Base-by-base conservation (phyloP, 2,888 invertebrate species). In the Xestia c-nigrum region DNA sequence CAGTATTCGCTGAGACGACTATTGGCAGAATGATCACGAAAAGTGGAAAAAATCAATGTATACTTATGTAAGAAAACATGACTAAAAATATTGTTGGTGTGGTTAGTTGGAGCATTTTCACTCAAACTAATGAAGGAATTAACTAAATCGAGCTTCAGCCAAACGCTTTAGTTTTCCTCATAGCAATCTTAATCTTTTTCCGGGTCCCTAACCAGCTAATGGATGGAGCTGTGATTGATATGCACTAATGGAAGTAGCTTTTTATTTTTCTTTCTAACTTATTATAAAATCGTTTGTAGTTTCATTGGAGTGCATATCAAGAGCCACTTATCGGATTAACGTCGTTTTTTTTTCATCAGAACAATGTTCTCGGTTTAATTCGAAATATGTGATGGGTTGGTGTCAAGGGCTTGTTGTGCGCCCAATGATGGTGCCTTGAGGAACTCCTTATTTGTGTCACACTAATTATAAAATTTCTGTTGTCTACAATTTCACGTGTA, bases 121-220 rank as follows among this genome's bases (percentile, higher is more conserved):
- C 59, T 61, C 38, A 61, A 73, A 68, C 70, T 76, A 83, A 83
- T 85, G 71, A 85, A 61, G 55, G 59, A 65, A 68, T 73, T 83
- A 85, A 83, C 50, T 66, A 73, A 76, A 71, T 69, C 71, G 57
- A 59, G 61, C 46, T 71, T 68, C 24, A 50, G 38, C 73, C 43
- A 64, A 72, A 76, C 31, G 63, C 55, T 71, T 73, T 71, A 76
- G 63, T 85, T 83, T 81, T 85, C 81, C 77, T 74, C 43, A 61
- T 72, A 0, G 70, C n/a, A 74, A 85, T 72, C 66, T 68, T 73
- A 61, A 72, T 72, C 73, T 83, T 81, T 84, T 85, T 81, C 64
- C 76, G 64, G 67, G 72, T n/a, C 68, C 47, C 64, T 72, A 31
- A 69, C 61, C n/a, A 4, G 10, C 50, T 74, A 83, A 73, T 73